These are phyloP conservation scores for Orgyia antiqua DNA, from an alignment of 2,888 invertebrate genomes.

Conservation along the genomic window DNA sequence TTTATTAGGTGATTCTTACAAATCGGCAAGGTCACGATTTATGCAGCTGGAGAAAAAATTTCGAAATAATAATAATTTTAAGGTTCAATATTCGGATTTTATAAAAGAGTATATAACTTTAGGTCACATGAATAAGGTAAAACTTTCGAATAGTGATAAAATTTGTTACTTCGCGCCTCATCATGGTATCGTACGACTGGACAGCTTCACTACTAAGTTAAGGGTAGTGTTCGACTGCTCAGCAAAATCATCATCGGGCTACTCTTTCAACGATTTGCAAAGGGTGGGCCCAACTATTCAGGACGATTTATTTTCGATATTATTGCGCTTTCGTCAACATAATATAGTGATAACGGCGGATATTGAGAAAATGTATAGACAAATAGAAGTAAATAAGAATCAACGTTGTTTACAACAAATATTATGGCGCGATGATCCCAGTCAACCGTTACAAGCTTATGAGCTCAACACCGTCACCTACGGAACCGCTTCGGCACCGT, in stretches of 20 bases:
- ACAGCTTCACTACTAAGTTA: background rate
- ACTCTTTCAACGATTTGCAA: slow-evolving; percentile 3
- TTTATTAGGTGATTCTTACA: slow-evolving; percentile 1
- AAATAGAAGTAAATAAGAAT: background rate
- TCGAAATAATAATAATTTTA: background rate
- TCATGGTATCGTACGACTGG: slow-evolving; percentile 1
- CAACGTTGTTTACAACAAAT: slow-evolving; percentile 1
- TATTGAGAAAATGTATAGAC: slow-evolving; percentile 5
- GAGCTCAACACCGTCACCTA: slow-evolving; percentile 3
- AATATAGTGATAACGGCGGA: slow-evolving; percentile 6
- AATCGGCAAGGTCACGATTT: slow-evolving; percentile 1
- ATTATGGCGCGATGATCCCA: background rate
- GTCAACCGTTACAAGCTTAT: background rate
- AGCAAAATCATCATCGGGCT: background rate
- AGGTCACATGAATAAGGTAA: slow-evolving; percentile 3
- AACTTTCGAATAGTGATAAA: background rate
- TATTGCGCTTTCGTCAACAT: slow-evolving; percentile 7
- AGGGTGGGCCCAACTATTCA: slow-evolving; percentile 7
- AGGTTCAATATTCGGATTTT: slow-evolving; percentile 3
- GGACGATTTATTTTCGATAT: slow-evolving; percentile 7
- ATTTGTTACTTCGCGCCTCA: slow-evolving; percentile 2
- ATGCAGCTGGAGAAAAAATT: slow-evolving; percentile 1
- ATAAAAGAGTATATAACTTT: slow-evolving; percentile 5
- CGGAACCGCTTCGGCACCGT: slow-evolving; percentile 2
- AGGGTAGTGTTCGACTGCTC: slow-evolving; percentile 2